A percentile compares a stretch with the other conserved stretches of the same genome.
These are phyloP conservation scores for Rhizomys pruinosus DNA, from an alignment of 2,113 vertebrate species.

Conservation along the genomic window DNA sequence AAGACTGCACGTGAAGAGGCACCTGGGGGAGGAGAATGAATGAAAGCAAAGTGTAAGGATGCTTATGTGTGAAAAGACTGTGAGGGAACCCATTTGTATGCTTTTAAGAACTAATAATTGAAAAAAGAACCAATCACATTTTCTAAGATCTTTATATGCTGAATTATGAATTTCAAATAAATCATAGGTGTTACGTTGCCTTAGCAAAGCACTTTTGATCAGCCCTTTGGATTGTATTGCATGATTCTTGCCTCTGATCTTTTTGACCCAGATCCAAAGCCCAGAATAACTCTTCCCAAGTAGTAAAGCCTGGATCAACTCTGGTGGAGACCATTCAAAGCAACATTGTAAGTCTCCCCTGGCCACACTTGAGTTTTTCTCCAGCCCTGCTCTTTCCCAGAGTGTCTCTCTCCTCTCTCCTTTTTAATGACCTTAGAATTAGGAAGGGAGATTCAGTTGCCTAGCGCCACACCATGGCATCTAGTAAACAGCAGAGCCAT, in stretches of 20 bases:
- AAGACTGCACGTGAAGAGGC: neutral
- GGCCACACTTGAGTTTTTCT: neutral
- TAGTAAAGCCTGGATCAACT: conserved; percentile 30
- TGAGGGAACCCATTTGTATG: neutral
- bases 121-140: neutral
- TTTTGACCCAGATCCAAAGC: conserved; percentile 63
- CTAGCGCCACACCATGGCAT: neutral
- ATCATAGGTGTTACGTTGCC: neutral
- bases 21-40: neutral
- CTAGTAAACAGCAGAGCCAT: neutral
- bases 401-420: neutral
- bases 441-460: neutral
- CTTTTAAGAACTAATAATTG: neutral
- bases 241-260: conserved; percentile 2
- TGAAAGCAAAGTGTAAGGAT: neutral
- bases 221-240: neutral
- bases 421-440: neutral
- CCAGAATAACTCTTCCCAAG: conserved; percentile 47
- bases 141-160: neutral
- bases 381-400: neutral
- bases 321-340: conserved; percentile 59
- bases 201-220: neutral
- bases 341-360: conserved; percentile 55
- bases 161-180: conserved; percentile 4
- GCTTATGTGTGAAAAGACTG: neutral